Evolutionary conservation across 2,888 invertebrate species (phyloP).

Genomic region (Dastarcus helophoroides): DNA sequence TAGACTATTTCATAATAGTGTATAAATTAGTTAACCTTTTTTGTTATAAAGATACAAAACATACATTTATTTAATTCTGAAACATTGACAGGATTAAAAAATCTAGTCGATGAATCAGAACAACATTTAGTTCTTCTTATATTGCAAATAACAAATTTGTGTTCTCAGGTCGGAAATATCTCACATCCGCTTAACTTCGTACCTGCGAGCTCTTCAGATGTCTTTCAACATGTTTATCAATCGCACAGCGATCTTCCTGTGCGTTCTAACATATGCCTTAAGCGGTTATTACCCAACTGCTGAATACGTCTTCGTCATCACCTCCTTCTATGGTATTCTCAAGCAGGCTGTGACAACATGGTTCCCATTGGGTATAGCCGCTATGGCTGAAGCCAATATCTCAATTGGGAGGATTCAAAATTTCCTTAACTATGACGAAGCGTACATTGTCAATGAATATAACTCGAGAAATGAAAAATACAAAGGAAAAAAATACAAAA

Average conservation of each 20-base stretch:
- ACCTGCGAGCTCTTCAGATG: constrained; percentile 59
- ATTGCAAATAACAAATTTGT: too few species aligned
- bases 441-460: constrained; percentile 8
- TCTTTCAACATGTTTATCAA: constrained; percentile 78
- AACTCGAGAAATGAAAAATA: too few species aligned
- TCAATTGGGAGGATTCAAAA: constrained; percentile 56
- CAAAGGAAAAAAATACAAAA: constrained; percentile 6
- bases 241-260: constrained; percentile 69
- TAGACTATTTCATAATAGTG: too few species aligned
- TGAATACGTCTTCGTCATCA: constrained; percentile 71
- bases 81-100: too few species aligned
- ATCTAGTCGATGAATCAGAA: too few species aligned
- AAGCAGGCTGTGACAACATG: constrained; percentile 80
- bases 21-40: too few species aligned
- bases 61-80: too few species aligned
- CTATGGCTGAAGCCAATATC: constrained; percentile 63
- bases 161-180: constrained; percentile 50
- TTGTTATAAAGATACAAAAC: too few species aligned
- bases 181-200: constrained; percentile 55
- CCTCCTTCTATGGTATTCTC: constrained; percentile 77
- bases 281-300: constrained; percentile 59
- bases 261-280: constrained; percentile 61
- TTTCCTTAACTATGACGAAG: constrained; percentile 39
- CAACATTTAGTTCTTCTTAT: too few species aligned
- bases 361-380: constrained; percentile 72